These are phyloP conservation scores for Incurvaria masculella DNA, from an alignment of 2,888 invertebrate genomes.

Conservation along the genomic window DNA sequence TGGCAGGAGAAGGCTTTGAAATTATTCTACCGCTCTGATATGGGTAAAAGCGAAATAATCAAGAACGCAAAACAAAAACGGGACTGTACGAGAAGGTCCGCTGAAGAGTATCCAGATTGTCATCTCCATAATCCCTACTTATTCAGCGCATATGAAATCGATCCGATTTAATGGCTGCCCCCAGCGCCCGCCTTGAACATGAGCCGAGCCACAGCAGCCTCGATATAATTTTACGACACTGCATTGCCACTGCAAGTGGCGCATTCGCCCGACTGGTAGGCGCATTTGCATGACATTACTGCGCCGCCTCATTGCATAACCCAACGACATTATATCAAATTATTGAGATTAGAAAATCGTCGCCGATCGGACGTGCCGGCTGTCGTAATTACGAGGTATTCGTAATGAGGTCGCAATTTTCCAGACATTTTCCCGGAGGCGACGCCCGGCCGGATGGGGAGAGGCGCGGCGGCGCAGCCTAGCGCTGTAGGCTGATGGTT, in stretches of 20 bases:
- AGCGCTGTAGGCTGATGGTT: too few relatives aligned
- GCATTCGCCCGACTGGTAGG: constrained; percentile 24
- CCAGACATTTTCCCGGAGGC: constrained; percentile 19
- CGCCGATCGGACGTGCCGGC: constrained; percentile 11
- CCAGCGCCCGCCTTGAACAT: neutral
- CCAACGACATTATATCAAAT: constrained; percentile 28
- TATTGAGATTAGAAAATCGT: constrained; percentile 38
- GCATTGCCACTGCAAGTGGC: constrained; percentile 20
- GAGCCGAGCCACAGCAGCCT: constrained; percentile 19
- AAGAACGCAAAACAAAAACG: too few relatives aligned
- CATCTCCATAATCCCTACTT: neutral
- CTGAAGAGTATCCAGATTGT: neutral
- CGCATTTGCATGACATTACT: constrained; percentile 41
- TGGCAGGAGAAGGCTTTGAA: too few relatives aligned
- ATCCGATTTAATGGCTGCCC: neutral
- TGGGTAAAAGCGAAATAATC: too few relatives aligned
- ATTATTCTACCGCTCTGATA: too few relatives aligned
- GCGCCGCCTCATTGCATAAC: constrained; percentile 27
- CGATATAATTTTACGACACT: neutral
- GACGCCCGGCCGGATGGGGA: neutral
- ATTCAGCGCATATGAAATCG: neutral
- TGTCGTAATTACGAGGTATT: neutral
- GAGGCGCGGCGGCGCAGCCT: neutral
- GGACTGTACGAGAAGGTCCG: too few relatives aligned
- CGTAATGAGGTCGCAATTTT: constrained; percentile 29